phyloP scores from a whole-genome alignment of 2,888 invertebrate genomes.

The Ditylenchus weischeri region DNA sequence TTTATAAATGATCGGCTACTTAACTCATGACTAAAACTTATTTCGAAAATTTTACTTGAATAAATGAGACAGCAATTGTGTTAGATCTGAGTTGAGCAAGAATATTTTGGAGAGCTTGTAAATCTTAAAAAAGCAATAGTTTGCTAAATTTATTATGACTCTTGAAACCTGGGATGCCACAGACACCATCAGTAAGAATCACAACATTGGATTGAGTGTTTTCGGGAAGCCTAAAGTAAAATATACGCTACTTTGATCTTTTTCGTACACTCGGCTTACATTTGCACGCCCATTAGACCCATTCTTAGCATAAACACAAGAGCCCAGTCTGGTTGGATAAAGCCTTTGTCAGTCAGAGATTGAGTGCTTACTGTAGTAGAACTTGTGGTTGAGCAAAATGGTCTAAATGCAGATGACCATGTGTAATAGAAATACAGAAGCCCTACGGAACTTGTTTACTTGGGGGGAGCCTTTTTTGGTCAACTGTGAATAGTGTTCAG shows the following conservation, averaged over 20 bases:
- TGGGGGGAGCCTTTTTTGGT: no score
- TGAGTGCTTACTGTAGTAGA: neutral
- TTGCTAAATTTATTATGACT: no score
- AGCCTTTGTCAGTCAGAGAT: slow-evolving; percentile 21
- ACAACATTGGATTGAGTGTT: slow-evolving; percentile 67
- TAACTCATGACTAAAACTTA: no score
- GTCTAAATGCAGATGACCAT: no score
- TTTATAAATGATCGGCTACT: no score
- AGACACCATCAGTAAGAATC: slow-evolving; percentile 71
- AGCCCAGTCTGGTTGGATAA: slow-evolving; percentile 34
- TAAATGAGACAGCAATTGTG: slow-evolving; percentile 73
- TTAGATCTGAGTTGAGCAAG: slow-evolving; percentile 72
- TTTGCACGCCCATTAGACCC: slow-evolving; percentile 72
- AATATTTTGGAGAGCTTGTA: slow-evolving; percentile 68
- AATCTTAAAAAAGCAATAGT: no score
- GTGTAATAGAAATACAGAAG: neutral
- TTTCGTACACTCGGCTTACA: slow-evolving; percentile 55
- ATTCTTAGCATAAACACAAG: slow-evolving; percentile 74
- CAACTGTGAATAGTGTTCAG: no score
- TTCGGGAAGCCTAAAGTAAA: slow-evolving; percentile 66
- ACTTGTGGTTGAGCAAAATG: no score
- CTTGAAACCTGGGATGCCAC: slow-evolving; percentile 70
- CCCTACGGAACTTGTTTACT: neutral
- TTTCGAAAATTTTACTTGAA: slow-evolving; percentile 65
- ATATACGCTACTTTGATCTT: no score